A percentile compares a stretch with the other conserved stretches of the same genome.
Evolutionary conservation across 2,797 vertebrate species (phyloP).

Genomic region (Leuciscus waleckii): DNA sequence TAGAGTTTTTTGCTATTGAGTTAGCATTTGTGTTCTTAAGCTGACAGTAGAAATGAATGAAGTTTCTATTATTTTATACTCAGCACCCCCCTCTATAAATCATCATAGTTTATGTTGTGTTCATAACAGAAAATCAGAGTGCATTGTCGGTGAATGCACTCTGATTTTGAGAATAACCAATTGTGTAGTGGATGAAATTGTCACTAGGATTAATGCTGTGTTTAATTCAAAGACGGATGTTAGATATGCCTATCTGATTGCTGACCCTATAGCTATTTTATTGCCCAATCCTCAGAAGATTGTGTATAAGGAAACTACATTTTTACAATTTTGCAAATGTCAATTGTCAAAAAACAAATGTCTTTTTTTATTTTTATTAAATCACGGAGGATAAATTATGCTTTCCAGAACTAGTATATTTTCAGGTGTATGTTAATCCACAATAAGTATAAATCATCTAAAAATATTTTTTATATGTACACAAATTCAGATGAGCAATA

Average conservation of each 20-base stretch:
- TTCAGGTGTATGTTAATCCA: background rate
- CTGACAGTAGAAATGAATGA: background rate
- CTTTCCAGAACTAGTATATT: background rate
- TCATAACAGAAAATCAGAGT: background rate
- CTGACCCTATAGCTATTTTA: background rate
- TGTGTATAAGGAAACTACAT: background rate
- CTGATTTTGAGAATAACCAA: background rate
- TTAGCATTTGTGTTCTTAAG: background rate
- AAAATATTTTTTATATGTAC: background rate
- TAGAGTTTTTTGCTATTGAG: background rate
- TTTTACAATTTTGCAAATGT: background rate
- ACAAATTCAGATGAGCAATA: background rate
- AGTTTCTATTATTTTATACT: conserved; percentile 10
- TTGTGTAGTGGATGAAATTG: background rate
- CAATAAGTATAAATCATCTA: background rate
- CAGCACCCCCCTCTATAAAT: background rate
- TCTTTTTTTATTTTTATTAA: background rate
- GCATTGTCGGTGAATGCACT: background rate
- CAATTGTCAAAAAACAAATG: background rate
- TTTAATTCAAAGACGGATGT: background rate
- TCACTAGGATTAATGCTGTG: background rate
- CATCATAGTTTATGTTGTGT: background rate
- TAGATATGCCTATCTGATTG: background rate
- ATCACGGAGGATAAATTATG: background rate
- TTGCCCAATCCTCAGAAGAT: background rate